Evolutionary conservation across 2,113 vertebrate species (phyloP).

Genomic region (Hippocampus comes): DNA sequence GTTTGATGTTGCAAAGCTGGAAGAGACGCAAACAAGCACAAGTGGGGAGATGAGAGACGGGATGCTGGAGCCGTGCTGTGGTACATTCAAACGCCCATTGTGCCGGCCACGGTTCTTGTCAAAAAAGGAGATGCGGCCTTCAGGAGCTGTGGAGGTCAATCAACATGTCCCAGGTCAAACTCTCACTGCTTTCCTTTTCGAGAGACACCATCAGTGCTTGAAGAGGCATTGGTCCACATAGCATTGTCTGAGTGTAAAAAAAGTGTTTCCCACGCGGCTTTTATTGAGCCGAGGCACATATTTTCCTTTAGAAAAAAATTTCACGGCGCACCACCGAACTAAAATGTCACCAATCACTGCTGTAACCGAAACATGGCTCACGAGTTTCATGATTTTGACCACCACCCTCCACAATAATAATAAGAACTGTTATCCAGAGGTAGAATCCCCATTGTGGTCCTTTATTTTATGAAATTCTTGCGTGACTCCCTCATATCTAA

Average conservation of each 20-base stretch:
- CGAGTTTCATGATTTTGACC: neutral
- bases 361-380: neutral
- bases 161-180: neutral
- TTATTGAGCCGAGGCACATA: too few relatives aligned
- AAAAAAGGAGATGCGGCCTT: constrained; percentile 30
- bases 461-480: neutral
- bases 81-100: constrained; percentile 17
- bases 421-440: neutral
- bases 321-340: too few relatives aligned
- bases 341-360: too few relatives aligned
- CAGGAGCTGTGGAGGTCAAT: neutral
- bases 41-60: constrained; percentile 39
- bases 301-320: too few relatives aligned
- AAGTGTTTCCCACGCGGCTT: neutral
- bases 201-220: neutral
- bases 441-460: neutral
- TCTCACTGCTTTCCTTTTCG: neutral
- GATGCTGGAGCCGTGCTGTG: constrained; percentile 27
- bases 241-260: neutral
- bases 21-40: constrained; percentile 48
- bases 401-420: neutral
- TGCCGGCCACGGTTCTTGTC: constrained; percentile 47
- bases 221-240: neutral
- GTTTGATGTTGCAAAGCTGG: constrained; percentile 53
- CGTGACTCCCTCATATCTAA: constrained; percentile 52